These are phyloP conservation scores for Knipowitschia caucasica DNA, from an alignment of 2,797 vertebrate genomes.

Conservation along the genomic window DNA sequence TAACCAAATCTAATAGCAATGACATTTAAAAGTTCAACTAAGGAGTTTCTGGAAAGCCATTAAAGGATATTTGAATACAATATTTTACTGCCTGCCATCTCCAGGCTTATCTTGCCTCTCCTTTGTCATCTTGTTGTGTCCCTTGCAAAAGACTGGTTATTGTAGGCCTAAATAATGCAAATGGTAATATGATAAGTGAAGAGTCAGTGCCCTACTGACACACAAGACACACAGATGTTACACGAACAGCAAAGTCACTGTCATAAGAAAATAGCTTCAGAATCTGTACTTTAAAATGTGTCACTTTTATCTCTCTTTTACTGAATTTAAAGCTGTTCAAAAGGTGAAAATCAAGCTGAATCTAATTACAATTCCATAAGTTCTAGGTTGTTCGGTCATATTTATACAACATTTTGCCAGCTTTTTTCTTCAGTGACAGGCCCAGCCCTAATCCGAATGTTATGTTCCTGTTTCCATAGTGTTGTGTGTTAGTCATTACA, in stretches of 20 bases:
- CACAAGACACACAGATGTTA: slow-evolving; percentile 33
- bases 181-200: slow-evolving; percentile 73
- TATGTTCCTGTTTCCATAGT: slow-evolving; percentile 48
- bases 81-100: slow-evolving; percentile 14
- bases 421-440: slow-evolving; percentile 35
- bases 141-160: slow-evolving; percentile 59
- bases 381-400: background rate
- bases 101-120: slow-evolving; percentile 22
- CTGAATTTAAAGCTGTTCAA: no score
- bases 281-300: no score
- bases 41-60: background rate
- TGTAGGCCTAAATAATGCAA: slow-evolving; percentile 74
- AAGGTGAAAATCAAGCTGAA: no score
- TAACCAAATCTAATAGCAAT: background rate
- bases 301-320: no score
- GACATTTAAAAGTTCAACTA: background rate
- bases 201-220: slow-evolving; percentile 63
- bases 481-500: slow-evolving; percentile 54
- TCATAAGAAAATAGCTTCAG: slow-evolving; percentile 13
- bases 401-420: background rate
- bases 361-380: background rate
- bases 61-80: slow-evolving; percentile 5
- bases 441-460: slow-evolving; percentile 38
- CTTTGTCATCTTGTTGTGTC: slow-evolving; percentile 34
- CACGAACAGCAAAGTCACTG: slow-evolving; percentile 3